Evolutionary conservation across 1,140 invertebrate genomes (phyloP).

Genomic region (Theocolax elegans): DNA sequence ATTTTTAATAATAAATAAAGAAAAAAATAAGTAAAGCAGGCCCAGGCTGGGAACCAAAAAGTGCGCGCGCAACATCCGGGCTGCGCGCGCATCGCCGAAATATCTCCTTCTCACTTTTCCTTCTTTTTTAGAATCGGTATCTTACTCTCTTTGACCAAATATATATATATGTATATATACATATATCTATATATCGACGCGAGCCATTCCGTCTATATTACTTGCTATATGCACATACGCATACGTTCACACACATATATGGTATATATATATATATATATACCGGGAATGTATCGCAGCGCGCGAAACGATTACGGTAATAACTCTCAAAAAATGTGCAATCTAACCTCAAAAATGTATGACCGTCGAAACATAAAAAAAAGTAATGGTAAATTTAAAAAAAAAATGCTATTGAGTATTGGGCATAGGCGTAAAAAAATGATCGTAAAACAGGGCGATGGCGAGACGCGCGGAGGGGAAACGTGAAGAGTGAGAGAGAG

Average conservation of each 20-base stretch:
- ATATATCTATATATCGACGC: background rate
- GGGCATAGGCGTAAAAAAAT: background rate
- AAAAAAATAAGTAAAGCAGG: too few species aligned
- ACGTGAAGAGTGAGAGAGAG: background rate
- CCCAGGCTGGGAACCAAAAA: background rate
- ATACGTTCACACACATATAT: too few species aligned
- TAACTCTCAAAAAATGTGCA: too few species aligned
- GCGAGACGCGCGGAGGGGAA: background rate
- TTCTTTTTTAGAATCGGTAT: background rate
- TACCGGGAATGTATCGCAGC: too few species aligned
- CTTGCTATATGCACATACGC: too few species aligned
- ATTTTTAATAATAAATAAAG: too few species aligned
- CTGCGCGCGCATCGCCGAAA: slow-evolving; percentile 48
- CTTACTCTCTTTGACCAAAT: background rate
- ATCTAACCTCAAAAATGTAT: background rate
- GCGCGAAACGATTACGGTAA: too few species aligned
- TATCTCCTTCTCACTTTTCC: background rate
- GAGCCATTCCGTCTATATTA: too few species aligned
- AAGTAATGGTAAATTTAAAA: too few species aligned
- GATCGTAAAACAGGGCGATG: slow-evolving; percentile 1
- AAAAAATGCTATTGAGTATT: background rate
- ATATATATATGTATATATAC: background rate
- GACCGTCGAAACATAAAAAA: too few species aligned
- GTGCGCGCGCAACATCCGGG: slow-evolving; percentile 46
- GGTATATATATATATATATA: too few species aligned